Evolutionary conservation across 2,113 vertebrate genomes (phyloP), one percentile per base, ranked within the genome.

Genomic region (Misgurnus anguillicaudatus): DNA sequence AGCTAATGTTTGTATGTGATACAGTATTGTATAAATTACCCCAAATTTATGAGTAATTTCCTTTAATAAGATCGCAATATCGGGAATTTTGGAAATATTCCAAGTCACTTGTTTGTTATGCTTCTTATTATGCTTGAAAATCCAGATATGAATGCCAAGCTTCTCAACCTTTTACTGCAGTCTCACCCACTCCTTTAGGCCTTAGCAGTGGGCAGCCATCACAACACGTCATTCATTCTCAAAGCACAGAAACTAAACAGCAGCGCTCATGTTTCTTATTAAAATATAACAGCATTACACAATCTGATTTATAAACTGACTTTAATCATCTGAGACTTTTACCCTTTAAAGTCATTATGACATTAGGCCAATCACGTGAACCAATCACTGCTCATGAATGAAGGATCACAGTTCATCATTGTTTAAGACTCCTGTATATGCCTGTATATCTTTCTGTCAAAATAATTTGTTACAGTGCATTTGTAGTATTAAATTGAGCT

Each of bases 231-330:
- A 80, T 70, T 85, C 64, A 80, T 64, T 53, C 48, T 19, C 55
- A 62, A 82, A 81, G 75, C 69, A 80, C 45, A 57, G 36, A 39
- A 53, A 31, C 64, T 81, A 69, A 80, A 75, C 82, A 82, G 5
- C 4, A 9, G 47, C 31, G 64, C 60, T 63, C 73, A 77, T 47
- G 17, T 10, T 71, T 68, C 36, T 58, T 55, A 80, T 36, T 80
- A 53, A 31, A 67, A 65, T 21, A 79, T 45, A 65, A 69, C 48
- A 70, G 62, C 55, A 36, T 64, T 41, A 9, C 62, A 36, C 70
- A 71, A 19, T 11, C 39, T 76, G 31, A 61, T 10, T 48, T 42
- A 71, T 19, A 3, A 53, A 24, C 7, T n/a, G 65, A 67, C 78
- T 80, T 80, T 77, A 41, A 77, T 77, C 61, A 73, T 73, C 58